These are phyloP conservation scores for Laterallus jamaicensis DNA, from an alignment of 2,113 vertebrate genomes.

Conservation along the genomic window DNA sequence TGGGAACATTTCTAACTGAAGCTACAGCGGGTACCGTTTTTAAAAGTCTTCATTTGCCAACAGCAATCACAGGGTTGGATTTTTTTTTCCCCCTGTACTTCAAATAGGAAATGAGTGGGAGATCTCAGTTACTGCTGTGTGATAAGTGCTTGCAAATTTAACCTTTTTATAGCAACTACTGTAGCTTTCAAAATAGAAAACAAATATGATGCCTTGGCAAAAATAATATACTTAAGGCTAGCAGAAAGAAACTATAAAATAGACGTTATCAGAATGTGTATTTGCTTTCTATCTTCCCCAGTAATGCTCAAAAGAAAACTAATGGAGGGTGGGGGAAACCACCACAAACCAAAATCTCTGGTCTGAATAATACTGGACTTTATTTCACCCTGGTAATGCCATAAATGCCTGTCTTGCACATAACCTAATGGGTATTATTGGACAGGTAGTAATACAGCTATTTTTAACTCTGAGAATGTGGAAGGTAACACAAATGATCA, in stretches of 20 bases:
- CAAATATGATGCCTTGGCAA: slow-evolving; percentile 54
- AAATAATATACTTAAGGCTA: slow-evolving; percentile 46
- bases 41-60: slow-evolving; percentile 63
- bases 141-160: slow-evolving; percentile 67
- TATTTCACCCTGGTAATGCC: background rate
- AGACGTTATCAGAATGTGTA: background rate
- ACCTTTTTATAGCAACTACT: slow-evolving; percentile 68
- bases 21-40: background rate
- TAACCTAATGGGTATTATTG: background rate
- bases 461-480: background rate
- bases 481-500: background rate
- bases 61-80: background rate
- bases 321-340: background rate
- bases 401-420: background rate
- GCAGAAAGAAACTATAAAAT: slow-evolving; percentile 28
- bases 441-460: background rate
- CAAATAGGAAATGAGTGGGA: slow-evolving; percentile 67
- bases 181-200: slow-evolving; percentile 69
- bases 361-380: background rate
- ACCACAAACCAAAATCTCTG: too few species aligned
- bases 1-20: slow-evolving; percentile 29
- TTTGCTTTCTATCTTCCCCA: background rate
- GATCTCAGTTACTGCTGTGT: slow-evolving; percentile 65
- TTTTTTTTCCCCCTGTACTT: slow-evolving; percentile 21
- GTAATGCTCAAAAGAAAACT: slow-evolving; percentile 1